phyloP scores from a whole-genome alignment of 2,113 vertebrate species.

The Serinus canaria region DNA sequence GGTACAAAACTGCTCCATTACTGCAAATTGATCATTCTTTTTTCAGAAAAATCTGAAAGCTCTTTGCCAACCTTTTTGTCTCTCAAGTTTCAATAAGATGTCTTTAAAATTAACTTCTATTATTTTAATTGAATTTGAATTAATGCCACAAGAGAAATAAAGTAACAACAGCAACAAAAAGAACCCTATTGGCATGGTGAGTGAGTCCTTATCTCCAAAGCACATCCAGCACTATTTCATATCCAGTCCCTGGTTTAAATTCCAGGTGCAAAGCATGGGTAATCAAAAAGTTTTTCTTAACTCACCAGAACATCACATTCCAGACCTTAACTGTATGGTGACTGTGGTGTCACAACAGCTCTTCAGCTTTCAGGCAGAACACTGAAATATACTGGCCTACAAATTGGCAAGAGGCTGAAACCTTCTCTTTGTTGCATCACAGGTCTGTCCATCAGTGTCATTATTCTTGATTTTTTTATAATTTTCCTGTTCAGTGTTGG shows the following conservation, averaged over 20 bases:
- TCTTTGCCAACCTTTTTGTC: neutral
- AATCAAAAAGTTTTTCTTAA: conserved; percentile 60
- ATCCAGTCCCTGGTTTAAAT: conserved; percentile 21
- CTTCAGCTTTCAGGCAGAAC: neutral
- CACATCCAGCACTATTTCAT: conserved; percentile 32
- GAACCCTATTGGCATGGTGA: neutral
- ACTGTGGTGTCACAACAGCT: conserved; percentile 12
- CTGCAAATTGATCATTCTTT: neutral
- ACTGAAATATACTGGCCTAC: neutral
- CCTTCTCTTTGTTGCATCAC: neutral
- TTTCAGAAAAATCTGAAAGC: neutral
- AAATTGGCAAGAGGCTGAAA: neutral
- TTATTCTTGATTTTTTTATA: neutral
- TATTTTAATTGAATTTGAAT: conserved; percentile 6
- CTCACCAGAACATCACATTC: conserved; percentile 43
- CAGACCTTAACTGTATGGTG: conserved; percentile 42
- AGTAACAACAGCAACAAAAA: neutral
- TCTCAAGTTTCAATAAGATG: neutral
- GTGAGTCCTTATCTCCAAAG: conserved; percentile 31
- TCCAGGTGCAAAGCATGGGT: conserved; percentile 41
- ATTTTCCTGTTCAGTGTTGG: neutral
- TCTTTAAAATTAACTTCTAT: conserved; percentile 1
- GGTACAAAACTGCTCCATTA: neutral
- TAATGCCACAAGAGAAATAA: neutral
- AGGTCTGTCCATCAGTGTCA: neutral